Conservation (phyloP, 2,888 invertebrate species). For the Nomada flava region DNA sequence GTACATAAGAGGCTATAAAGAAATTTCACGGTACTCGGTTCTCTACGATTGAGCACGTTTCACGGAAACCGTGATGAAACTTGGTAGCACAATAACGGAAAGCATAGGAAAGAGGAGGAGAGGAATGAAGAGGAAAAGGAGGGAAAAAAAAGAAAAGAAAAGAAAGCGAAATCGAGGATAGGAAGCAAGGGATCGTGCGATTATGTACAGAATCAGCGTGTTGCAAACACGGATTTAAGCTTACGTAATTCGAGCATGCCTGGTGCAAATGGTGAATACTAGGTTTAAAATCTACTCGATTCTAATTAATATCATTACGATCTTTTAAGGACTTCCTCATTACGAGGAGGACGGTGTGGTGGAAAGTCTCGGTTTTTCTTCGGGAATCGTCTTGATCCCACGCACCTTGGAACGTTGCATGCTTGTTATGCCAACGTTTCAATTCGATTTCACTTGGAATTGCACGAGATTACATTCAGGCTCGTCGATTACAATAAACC, state of each 20-base stretch:
- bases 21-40: conserved; percentile 42
- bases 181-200: conserved; percentile 48
- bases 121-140: conserved; percentile 12
- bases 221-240: conserved; percentile 25
- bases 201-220: conserved; percentile 57
- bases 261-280: conserved; percentile 16
- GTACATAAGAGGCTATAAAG: neutral
- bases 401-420: conserved; percentile 41
- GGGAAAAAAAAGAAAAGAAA: neutral
- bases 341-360: conserved; percentile 25
- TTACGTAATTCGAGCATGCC: conserved; percentile 51
- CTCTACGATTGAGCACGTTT: conserved; percentile 48
- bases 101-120: conserved; percentile 33
- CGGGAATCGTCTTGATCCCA: conserved; percentile 52
- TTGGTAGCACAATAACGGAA: conserved; percentile 32
- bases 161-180: conserved; percentile 36
- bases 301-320: conserved; percentile 77
- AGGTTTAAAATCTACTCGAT: conserved; percentile 50
- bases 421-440: conserved; percentile 30
- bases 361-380: conserved; percentile 49
- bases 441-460: conserved; percentile 65
- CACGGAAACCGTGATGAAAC: conserved; percentile 41
- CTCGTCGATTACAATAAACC: conserved; percentile 5
- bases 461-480: conserved; percentile 43
- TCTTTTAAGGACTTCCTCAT: conserved; percentile 70